Percentiles rank a stretch among this genome's conserved stretches.
phyloP scores from a whole-genome alignment of 2,888 invertebrate species.

The Agapostemon virescens region DNA sequence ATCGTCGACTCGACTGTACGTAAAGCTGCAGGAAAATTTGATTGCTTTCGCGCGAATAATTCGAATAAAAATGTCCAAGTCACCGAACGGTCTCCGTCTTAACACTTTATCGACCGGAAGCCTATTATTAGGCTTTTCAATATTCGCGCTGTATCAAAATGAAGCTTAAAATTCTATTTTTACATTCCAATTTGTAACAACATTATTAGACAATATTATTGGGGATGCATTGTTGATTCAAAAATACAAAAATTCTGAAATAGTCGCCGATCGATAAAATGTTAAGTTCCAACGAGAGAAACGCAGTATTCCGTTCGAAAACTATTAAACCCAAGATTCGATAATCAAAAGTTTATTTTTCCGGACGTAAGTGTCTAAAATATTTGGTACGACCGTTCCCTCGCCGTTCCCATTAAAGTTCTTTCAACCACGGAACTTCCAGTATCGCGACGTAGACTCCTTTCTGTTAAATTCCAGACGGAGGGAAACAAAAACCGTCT shows the following conservation, averaged over 20 bases:
- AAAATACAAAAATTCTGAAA: too few relatives aligned
- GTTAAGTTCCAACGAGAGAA: background rate
- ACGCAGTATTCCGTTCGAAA: background rate
- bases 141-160: too few relatives aligned
- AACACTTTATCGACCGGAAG: too few relatives aligned
- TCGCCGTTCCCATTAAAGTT: constrained; percentile 1
- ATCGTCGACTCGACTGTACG: background rate
- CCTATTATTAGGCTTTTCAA: too few relatives aligned
- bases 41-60: background rate
- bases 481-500: background rate
- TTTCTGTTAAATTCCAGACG: background rate
- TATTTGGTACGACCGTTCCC: background rate
- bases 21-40: background rate
- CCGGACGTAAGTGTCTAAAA: background rate
- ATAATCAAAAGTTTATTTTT: background rate
- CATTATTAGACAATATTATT: too few relatives aligned
- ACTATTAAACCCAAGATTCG: background rate
- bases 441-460: background rate
- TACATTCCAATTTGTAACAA: too few relatives aligned
- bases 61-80: background rate
- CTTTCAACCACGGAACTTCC: constrained; percentile 1
- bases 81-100: background rate
- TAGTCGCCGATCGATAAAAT: too few relatives aligned
- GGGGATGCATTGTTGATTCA: too few relatives aligned
- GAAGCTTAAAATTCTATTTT: too few relatives aligned